These are phyloP conservation scores for Coelinius sp. DNA, from an alignment of 2,888 invertebrate genomes.

Conservation along the genomic window DNA sequence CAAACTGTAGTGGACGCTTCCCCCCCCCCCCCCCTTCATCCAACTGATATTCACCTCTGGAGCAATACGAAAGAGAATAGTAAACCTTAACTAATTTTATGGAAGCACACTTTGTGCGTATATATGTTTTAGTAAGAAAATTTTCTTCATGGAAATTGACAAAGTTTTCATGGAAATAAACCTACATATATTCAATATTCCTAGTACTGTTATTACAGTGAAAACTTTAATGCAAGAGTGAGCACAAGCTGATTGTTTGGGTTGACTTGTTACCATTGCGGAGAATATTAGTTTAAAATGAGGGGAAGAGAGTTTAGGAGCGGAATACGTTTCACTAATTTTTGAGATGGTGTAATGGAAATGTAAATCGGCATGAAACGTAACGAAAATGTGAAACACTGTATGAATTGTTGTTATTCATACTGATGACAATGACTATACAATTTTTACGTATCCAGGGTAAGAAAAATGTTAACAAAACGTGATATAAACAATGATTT, in stretches of 20 bases:
- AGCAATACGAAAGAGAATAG: slow-evolving; percentile 6
- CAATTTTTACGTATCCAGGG: neutral
- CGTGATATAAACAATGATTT: neutral
- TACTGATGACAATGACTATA: neutral
- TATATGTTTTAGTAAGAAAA: neutral
- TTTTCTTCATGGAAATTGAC: slow-evolving; percentile 11
- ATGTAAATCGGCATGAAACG: too few relatives aligned
- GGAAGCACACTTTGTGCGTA: slow-evolving; percentile 36
- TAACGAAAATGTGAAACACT: too few relatives aligned
- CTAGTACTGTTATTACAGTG: neutral
- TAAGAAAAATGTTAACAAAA: neutral
- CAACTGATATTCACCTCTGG: slow-evolving; percentile 20
- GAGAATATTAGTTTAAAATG: neutral
- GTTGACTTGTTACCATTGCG: neutral
- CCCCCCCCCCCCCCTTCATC: slow-evolving; percentile 41
- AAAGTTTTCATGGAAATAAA: slow-evolving; percentile 13
- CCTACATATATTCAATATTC: neutral
- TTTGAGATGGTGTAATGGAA: neutral
- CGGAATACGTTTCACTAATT: too few relatives aligned
- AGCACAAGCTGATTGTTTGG: neutral
- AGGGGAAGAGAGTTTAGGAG: too few relatives aligned
- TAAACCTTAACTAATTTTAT: slow-evolving; percentile 25
- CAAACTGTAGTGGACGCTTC: slow-evolving; percentile 2
- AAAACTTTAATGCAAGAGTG: neutral
- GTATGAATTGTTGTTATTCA: neutral